Conservation (phyloP, 2,113 vertebrate genomes). For the Nerophis lumbriciformis region DNA sequence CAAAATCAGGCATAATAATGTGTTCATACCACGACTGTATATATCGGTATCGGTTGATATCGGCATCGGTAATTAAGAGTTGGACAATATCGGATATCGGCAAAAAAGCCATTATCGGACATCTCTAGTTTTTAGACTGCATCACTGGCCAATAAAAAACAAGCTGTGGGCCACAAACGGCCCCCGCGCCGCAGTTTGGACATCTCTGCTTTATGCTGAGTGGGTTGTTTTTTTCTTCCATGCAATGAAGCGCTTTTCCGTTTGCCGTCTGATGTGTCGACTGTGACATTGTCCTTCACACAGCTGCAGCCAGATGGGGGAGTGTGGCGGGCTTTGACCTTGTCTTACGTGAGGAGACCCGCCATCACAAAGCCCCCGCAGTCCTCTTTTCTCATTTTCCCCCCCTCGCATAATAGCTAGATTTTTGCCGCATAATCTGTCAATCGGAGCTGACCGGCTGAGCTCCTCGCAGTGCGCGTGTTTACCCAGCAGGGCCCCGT, state of each 20-base stretch:
- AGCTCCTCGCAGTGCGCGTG: constrained; percentile 33
- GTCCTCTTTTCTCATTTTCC: constrained; percentile 16
- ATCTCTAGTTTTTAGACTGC: too few species aligned
- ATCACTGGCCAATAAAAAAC: too few species aligned
- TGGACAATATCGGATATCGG: too few species aligned
- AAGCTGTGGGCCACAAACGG: too few species aligned
- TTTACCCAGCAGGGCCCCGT: constrained; percentile 29
- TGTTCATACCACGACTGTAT: too few species aligned
- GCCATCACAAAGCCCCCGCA: constrained; percentile 12
- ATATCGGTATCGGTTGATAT: too few species aligned
- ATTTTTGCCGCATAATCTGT: constrained; percentile 18
- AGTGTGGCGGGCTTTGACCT: constrained; percentile 47
- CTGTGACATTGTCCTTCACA: constrained; percentile 61
- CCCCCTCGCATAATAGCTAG: constrained; percentile 26
- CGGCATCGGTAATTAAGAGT: too few species aligned
- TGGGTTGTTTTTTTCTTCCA: background rate
- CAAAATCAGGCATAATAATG: too few species aligned
- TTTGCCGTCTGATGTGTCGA: constrained; percentile 47
- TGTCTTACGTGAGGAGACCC: constrained; percentile 51
- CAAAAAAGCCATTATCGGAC: too few species aligned
- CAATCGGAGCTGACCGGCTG: constrained; percentile 22
- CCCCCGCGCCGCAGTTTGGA: too few species aligned
- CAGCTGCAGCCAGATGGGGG: constrained; percentile 45
- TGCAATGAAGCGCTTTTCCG: constrained; percentile 2
- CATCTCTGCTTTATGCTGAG: background rate